phyloP scores from a whole-genome alignment of 2,797 vertebrate species.

The Erethizon dorsatum region DNA sequence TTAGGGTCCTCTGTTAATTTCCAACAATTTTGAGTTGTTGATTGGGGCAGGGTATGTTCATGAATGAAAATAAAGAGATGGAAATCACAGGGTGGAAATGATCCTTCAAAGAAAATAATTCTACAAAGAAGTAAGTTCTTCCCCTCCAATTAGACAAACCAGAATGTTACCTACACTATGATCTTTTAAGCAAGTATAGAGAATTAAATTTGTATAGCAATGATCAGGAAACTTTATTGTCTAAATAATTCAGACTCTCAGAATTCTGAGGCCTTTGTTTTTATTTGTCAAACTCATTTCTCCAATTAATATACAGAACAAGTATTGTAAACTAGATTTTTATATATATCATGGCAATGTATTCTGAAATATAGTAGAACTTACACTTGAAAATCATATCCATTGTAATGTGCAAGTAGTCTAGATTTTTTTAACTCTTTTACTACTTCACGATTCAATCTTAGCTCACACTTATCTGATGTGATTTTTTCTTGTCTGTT shows the following conservation, averaged over 20 bases:
- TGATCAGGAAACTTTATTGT: not conserved
- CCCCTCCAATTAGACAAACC: not conserved
- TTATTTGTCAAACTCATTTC: not conserved
- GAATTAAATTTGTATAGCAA: not conserved
- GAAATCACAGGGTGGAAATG: not conserved
- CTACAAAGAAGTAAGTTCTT: not conserved
- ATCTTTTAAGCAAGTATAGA: not conserved
- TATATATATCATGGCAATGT: not conserved
- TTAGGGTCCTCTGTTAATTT: not conserved
- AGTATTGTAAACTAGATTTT: not conserved
- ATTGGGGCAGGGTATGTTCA: not conserved
- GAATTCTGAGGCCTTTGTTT: not conserved
- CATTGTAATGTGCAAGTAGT: not conserved
- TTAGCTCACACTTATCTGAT: not conserved
- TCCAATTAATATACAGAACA: not conserved
- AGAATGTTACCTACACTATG: not conserved
- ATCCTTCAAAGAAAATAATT: not conserved
- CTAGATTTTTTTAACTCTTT: not conserved
- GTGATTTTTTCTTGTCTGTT: not conserved
- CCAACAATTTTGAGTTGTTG: not conserved
- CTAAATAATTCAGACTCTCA: not conserved
- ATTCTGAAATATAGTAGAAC: too few relatives aligned
- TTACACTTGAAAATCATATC: not conserved
- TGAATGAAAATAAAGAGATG: not conserved
- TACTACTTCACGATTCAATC: not conserved